Conservation (phyloP, 2,888 invertebrate genomes). For the Hermodice carunculata region DNA sequence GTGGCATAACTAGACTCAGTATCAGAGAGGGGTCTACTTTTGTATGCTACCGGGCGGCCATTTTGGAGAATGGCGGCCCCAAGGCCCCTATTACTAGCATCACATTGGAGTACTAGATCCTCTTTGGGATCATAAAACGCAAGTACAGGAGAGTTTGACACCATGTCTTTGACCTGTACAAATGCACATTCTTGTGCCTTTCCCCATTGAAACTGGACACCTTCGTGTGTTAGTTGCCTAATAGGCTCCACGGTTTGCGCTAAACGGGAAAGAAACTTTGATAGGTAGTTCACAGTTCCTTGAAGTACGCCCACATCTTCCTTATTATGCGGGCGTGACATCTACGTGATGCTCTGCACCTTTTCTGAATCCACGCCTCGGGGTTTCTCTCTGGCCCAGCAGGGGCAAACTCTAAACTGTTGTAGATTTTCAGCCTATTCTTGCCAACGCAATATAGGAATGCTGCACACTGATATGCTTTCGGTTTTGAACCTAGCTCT, state of each 20-base stretch:
- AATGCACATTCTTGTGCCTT: not conserved
- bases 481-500: too few species aligned
- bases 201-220: not conserved
- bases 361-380: too few species aligned
- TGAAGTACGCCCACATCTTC: too few species aligned
- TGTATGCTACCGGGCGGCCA: not conserved
- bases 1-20: not conserved
- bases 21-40: not conserved
- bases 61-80: not conserved
- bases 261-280: not conserved
- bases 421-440: too few species aligned
- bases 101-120: not conserved
- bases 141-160: not conserved
- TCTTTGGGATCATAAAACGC: not conserved
- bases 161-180: not conserved
- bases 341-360: too few species aligned
- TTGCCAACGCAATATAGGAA: too few species aligned
- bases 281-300: conserved; percentile 18
- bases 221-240: not conserved
- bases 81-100: not conserved
- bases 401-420: too few species aligned
- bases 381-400: too few species aligned
- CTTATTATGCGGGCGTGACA: too few species aligned
- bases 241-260: not conserved
- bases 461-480: too few species aligned